Conservation (phyloP, 2,797 vertebrate genomes). For the Hydrocynus forskahlii region DNA sequence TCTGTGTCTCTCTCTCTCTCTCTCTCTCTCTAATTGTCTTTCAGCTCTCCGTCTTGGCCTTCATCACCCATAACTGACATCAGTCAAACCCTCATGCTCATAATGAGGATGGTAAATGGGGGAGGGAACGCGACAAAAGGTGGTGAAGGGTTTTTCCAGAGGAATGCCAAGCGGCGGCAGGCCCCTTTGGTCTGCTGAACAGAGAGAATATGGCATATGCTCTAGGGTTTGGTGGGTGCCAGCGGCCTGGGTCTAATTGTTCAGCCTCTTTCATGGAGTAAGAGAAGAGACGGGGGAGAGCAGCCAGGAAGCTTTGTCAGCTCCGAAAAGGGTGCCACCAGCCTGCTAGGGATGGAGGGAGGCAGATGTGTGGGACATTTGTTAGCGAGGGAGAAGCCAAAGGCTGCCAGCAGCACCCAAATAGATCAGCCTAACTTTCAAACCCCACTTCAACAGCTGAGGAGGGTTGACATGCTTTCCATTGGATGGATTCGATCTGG, state of each 20-base stretch:
- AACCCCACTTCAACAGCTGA: conserved; percentile 14
- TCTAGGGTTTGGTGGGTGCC: conserved; percentile 77
- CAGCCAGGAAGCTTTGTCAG: conserved; percentile 83
- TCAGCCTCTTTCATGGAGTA: conserved; percentile 76
- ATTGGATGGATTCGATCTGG: conserved; percentile 28
- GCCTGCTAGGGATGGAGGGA: conserved; percentile 66
- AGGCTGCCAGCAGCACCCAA: conserved; percentile 47
- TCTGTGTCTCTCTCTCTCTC: conserved; percentile 75
- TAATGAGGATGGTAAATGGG: conserved; percentile 64
- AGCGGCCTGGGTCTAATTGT: conserved; percentile 81
- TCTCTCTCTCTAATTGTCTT: conserved; percentile 76
- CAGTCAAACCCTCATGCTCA: conserved; percentile 74
- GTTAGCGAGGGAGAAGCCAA: conserved; percentile 50
- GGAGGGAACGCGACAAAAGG: conserved; percentile 79
- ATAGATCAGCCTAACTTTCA: conserved; percentile 39
- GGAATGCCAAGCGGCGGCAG: conserved; percentile 68
- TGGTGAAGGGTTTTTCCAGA: conserved; percentile 66
- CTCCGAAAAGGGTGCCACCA: conserved; percentile 73
- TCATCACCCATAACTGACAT: conserved; percentile 78
- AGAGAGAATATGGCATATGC: conserved; percentile 81
- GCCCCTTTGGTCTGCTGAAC: conserved; percentile 79
- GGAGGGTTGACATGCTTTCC: conserved; percentile 48
- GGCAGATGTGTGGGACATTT: conserved; percentile 85
- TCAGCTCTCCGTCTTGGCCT: conserved; percentile 70
- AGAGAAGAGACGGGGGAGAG: conserved; percentile 69